Evolutionary conservation across 2,797 vertebrate species (phyloP), one percentile per base, ranked within the genome.

Genomic region (Phalanger gymnotis): DNA sequence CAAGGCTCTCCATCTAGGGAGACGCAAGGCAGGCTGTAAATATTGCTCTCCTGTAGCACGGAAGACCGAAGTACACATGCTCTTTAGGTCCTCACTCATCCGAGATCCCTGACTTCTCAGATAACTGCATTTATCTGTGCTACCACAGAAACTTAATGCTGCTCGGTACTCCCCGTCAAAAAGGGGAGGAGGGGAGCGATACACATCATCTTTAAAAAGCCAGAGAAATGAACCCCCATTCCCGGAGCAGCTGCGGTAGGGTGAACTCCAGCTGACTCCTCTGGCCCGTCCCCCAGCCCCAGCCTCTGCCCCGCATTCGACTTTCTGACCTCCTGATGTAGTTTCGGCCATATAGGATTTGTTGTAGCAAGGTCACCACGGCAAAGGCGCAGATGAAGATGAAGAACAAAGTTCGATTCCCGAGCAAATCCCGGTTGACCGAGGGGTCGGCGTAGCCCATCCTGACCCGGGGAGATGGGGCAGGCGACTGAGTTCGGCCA

Each of bases 351-450:
- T 99, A 99, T 54, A 99, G 99, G 97, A 99, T 99, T 98, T 99
- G 99, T 98, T 99, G 99, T 98, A 99, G 98, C 96, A 99, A 98
- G 93, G 99, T 99, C 98, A 99, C 99, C 97, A 99, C 98, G 81
- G 99, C 99, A 97, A 99, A 99, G 96, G 99, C 99, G 99, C 99
- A 99, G 98, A 99, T 99, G 98, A 99, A 99, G 96, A 99, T 99
- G 97, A 99, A 99, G 97, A 99, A 99, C 98, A 99, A 99, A 97
- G 99, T 99, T 98, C 99, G 99, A 98, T 99, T 99, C 96, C 99
- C 99, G 98, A 99, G 98, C 98, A 99, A 97, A 97, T 99, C 99
- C 98, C 99, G 99, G 98, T 98, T 98, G 90, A 98, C 99, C 0
- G 99, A 99, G 98, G 99, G 99, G 98, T 99, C 99, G 92, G 99